Evolutionary conservation across 2,113 vertebrate genomes (phyloP).

Genomic region (Chloropsis cyanopogon): DNA sequence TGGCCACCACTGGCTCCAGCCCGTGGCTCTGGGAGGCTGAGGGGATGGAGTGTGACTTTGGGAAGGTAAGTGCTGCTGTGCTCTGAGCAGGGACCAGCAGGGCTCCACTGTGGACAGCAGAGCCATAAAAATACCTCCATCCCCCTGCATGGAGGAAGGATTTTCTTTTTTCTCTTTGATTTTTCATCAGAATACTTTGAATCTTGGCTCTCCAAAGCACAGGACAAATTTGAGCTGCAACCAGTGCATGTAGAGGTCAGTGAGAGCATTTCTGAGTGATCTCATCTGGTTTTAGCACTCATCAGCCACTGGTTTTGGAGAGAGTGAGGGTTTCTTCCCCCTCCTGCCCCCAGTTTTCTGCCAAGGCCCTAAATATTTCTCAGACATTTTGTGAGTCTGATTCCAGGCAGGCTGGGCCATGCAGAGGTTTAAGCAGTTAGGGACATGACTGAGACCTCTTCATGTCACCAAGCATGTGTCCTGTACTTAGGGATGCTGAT

Average conservation of each 20-base stretch:
- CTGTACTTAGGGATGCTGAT: not conserved
- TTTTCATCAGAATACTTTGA: not conserved
- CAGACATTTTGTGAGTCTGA: not conserved
- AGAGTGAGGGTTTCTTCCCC: accelerated
- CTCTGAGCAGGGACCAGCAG: not conserved
- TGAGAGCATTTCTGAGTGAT: not conserved
- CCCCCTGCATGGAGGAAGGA: not conserved
- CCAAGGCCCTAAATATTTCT: not conserved
- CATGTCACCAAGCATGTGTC: accelerated
- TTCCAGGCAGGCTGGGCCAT: not conserved
- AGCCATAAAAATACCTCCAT: not conserved
- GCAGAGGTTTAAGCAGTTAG: not conserved
- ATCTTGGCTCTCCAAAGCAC: not conserved
- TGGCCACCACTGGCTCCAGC: not conserved
- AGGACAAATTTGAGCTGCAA: not conserved
- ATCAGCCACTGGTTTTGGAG: not conserved
- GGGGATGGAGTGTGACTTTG: accelerated
- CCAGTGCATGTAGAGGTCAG: not conserved
- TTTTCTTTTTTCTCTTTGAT: not conserved
- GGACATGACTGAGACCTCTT: not conserved
- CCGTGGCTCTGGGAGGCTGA: accelerated
- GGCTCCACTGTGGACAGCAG: not conserved
- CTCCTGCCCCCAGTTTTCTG: not conserved
- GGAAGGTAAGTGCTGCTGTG: not conserved
- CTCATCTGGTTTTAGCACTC: not conserved